A percentile compares a stretch with the other conserved stretches of the same genome.
Conservation (phyloP, 2,797 vertebrate species). For the Spinus pinus region DNA sequence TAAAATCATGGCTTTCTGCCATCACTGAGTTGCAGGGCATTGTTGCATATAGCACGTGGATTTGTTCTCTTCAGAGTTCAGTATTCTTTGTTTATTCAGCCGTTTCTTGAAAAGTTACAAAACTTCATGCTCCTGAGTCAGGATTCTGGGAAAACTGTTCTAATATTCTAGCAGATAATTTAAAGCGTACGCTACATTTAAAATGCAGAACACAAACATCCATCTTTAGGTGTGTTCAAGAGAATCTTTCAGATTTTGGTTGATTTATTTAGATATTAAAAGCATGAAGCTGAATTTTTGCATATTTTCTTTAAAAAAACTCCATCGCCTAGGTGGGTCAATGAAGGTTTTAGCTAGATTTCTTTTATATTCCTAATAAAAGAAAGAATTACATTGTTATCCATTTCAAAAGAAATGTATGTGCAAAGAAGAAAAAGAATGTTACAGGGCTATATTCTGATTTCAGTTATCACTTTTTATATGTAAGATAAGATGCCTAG, state of each 20-base stretch:
- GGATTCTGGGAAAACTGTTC: not conserved
- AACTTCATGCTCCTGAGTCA: not conserved
- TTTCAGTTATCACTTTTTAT: not conserved
- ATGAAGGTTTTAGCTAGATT: not conserved
- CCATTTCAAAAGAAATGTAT: not conserved
- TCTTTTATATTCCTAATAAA: not conserved
- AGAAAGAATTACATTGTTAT: not conserved
- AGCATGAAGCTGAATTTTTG: not conserved
- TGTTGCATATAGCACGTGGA: not conserved
- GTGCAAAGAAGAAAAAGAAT: not conserved
- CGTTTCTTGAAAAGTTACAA: not conserved
- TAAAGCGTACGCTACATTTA: rapidly evolving
- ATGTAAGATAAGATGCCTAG: not conserved
- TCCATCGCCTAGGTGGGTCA: rapidly evolving
- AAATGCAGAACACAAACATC: not conserved
- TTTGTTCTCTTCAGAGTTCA: not conserved
- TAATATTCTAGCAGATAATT: not conserved
- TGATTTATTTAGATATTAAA: not conserved
- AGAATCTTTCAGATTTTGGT: not conserved
- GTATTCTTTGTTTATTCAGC: not conserved
- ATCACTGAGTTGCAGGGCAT: not conserved
- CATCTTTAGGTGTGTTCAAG: not conserved
- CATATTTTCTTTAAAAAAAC: not conserved
- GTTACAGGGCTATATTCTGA: not conserved
- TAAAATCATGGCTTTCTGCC: not conserved